Percentiles rank a stretch among this genome's conserved stretches.
Evolutionary conservation across 1,140 invertebrate species (phyloP).

Genomic region (Drosophila teissieri): DNA sequence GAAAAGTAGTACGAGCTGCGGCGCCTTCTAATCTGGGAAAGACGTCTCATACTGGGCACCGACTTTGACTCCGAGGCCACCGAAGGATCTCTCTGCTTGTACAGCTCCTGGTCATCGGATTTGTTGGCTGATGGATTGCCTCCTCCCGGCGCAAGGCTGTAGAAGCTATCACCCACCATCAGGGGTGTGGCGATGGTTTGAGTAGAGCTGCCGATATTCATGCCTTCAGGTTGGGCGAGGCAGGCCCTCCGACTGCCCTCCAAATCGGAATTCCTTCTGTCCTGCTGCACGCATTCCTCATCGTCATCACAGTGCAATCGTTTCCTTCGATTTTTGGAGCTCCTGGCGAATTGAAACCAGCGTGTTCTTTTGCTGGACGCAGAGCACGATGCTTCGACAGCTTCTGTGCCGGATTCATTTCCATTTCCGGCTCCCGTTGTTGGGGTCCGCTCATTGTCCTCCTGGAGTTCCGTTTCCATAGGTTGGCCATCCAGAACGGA

Average conservation of each 20-base stretch:
- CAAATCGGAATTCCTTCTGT: constrained; percentile 7
- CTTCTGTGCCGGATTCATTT: constrained; percentile 10
- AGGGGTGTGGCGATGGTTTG: constrained; percentile 64
- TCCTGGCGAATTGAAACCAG: constrained; percentile 59
- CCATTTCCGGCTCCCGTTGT: neutral
- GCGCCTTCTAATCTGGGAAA: constrained; percentile 74
- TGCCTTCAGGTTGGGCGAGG: constrained; percentile 65
- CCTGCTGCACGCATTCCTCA: constrained; percentile 12
- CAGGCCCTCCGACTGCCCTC: constrained; percentile 30
- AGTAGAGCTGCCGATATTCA: constrained; percentile 70
- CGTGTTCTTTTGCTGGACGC: constrained; percentile 28
- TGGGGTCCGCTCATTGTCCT: constrained; percentile 4
- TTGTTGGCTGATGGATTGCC: constrained; percentile 8
- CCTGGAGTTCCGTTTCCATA: constrained; percentile 6
- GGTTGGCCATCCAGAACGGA: constrained; percentile 50
- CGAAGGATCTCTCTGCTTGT: constrained; percentile 21
- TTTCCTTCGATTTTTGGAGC: constrained; percentile 40
- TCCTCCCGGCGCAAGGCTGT: constrained; percentile 51
- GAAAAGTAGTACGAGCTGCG: constrained; percentile 83
- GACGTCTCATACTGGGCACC: constrained; percentile 56
- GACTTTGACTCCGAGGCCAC: constrained; percentile 51
- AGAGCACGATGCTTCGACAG: constrained; percentile 1
- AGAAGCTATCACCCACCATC: constrained; percentile 57
- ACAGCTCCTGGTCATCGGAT: constrained; percentile 39
- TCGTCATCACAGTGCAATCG: constrained; percentile 47